Conservation (phyloP, 2,797 vertebrate species). For the Sparus aurata region DNA sequence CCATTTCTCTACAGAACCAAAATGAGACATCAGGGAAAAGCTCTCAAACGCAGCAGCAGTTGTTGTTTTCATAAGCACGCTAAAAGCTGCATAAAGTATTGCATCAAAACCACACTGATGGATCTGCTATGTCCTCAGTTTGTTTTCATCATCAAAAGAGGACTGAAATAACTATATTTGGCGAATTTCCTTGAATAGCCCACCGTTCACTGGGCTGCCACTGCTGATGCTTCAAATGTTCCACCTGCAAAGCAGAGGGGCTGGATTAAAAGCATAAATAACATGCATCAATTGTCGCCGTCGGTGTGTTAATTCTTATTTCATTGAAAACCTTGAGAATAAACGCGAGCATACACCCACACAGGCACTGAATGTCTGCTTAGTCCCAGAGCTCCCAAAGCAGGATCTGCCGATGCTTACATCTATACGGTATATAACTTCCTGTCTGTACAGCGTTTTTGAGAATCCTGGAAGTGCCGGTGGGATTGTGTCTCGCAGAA, state of each 20-base stretch:
- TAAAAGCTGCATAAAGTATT: conserved; percentile 22
- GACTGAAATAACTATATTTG: conserved; percentile 4
- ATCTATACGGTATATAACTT: conserved; percentile 15
- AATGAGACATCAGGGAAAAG: conserved; percentile 21
- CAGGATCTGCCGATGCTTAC: conserved; percentile 26
- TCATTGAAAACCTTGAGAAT: conserved; percentile 32
- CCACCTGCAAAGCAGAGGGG: conserved; percentile 42
- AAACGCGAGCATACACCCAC: conserved; percentile 11
- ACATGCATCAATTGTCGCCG: conserved; percentile 54
- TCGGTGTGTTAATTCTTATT: conserved; percentile 33
- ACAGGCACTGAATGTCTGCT: conserved; percentile 5
- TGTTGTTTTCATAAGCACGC: conserved; percentile 30
- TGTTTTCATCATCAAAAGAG: conserved; percentile 43
- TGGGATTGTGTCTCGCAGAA: conserved; percentile 21
- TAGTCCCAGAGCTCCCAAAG: conserved; percentile 17
- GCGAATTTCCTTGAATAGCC: conserved; percentile 26
- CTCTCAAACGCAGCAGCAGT: conserved; percentile 1
- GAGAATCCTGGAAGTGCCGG: conserved; percentile 21
- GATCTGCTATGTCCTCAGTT: conserved; percentile 19
- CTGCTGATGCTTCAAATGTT: conserved; percentile 55
- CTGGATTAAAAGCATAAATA: conserved; percentile 61
- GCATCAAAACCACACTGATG: conserved; percentile 37
- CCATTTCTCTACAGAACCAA: background rate
- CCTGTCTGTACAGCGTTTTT: conserved; percentile 14
- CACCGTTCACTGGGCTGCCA: conserved; percentile 27